A percentile compares a stretch with the other conserved stretches of the same genome.
Conservation (phyloP, 2,113 vertebrate species). For the Madoqua kirkii region DNA sequence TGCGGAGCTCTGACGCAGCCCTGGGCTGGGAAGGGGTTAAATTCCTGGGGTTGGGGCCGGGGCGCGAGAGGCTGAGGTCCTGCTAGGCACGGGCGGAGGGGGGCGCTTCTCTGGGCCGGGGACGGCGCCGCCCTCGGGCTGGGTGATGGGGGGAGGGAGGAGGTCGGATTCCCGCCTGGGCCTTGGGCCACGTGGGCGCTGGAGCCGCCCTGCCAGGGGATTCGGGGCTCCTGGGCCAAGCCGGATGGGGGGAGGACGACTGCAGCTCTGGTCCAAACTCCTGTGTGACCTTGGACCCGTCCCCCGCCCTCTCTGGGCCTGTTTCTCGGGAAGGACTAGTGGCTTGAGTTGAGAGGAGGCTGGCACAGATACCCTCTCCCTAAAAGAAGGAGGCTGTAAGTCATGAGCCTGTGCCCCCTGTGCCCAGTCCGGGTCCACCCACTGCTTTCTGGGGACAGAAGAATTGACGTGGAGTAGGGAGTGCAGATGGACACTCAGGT, state of each 20-base stretch:
- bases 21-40: neutral
- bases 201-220: conserved; percentile 28
- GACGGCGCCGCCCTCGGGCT: conserved; percentile 51
- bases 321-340: neutral
- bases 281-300: conserved; percentile 69
- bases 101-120: neutral
- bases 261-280: neutral
- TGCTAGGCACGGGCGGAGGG: neutral
- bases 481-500: neutral
- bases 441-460: neutral
- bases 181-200: conserved; percentile 67
- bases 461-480: neutral
- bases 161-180: conserved; percentile 55
- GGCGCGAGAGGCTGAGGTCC: conserved; percentile 22
- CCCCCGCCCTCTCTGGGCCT: conserved; percentile 53
- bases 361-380: neutral
- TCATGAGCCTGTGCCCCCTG: neutral
- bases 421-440: neutral
- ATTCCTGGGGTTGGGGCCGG: conserved; percentile 68
- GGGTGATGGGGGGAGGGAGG: neutral
- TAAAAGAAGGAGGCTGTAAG: neutral
- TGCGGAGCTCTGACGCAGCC: neutral
- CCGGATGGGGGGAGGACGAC: neutral
- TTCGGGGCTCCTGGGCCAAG: neutral
- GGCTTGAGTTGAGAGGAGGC: neutral